Base-by-base conservation (phyloP, 2,113 vertebrate species). In the Lagopus leucura region DNA sequence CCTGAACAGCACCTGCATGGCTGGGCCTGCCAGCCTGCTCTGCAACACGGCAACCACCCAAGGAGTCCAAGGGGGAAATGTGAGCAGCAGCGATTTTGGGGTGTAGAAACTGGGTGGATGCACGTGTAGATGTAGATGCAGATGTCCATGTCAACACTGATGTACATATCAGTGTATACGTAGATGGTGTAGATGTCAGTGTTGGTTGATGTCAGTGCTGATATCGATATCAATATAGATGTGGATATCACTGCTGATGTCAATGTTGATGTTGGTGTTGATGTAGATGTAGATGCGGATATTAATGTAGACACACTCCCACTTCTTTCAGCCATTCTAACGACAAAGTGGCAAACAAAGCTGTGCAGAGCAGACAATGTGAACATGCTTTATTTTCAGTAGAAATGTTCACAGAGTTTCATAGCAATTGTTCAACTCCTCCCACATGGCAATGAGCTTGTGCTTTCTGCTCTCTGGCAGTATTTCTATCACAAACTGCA, bases 1-100 rank as follows among this genome's bases (percentile, higher is more conserved):
- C 28, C 16, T 50, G 38, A 65, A 24, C 12, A 32, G 78, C 43
- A 66, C 61, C 67, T 72, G 64, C 0, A 0, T 1, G 2, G 48
- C 48, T 24, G 22, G 19, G 63, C 60, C 15, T 63, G 36, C 60
- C 36, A 38, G 13, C 36, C 34, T 24, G 10, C 22, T 63, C 61
- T 64, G 61, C 24, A 14, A 64, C 36, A 64, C 24, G 8, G 61
- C 61, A 64, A 15, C 52, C 30, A 27, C 8, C 14, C 3, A 0
- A 57, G 85, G 15, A 54, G 7, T 36, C 22, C 3, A 2, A 10
- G 6, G 20, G 4, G 25, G 24, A 80, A 85, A 60, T 6, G 21
- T 34, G 77, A 60, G 7, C 15, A 45, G 12, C 8, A 71, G 27
- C 1, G 0, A 8, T 5, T 28, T 13, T 54, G 55, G 70, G 42